Evolutionary conservation across 2,113 vertebrate genomes (phyloP), one percentile per base, ranked within the genome.

Genomic region (Lamprotornis superbus): DNA sequence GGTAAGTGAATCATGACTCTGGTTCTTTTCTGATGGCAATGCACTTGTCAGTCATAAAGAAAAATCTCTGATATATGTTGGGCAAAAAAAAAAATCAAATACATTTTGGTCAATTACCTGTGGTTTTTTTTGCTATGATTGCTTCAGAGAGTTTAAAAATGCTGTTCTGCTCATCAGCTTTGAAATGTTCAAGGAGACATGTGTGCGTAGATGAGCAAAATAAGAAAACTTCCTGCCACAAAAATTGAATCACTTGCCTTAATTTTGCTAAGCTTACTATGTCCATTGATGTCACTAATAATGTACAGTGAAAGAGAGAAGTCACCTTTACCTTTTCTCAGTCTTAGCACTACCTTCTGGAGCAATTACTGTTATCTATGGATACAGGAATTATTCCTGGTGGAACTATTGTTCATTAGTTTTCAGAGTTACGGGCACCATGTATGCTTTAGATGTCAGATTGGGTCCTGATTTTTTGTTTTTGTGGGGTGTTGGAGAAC

Each of bases 1-100:
- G 99, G 99, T 99, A 97, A 98, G 98, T 94, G 68, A 33, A 21
- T 14, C 4, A 1, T 30, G 33, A 74, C 22, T 77, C 70, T 78
- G 4, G 81, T 47, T 33, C 18, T 57, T 50, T 68, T 61, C 46
- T 57, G 23, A 30, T 30, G 19, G 39, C 40, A 63, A 6, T 42
- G 10, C 4, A 1, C 19, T 55, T 63, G 49, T 35, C 24, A 46
- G 31, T 59, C 37, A 18, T 30, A 55, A 81, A 78, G 27, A 83
- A 74, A 77, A 73, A 21, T 22, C 31, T 79, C 49, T n/a, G 7
- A 30, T 39, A 20, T 1, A 2, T 2, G 3, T 24, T 71, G 20
- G 12, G 8, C 12, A 30, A 50, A 73, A 61, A 18, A 17, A 47
- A 15, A 56, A 74, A 35, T 37, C 5, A 61, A 87, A 40, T 24